These are phyloP conservation scores for Rhizoglyphus robini DNA, from an alignment of 1,140 invertebrate species.

Conservation along the genomic window DNA sequence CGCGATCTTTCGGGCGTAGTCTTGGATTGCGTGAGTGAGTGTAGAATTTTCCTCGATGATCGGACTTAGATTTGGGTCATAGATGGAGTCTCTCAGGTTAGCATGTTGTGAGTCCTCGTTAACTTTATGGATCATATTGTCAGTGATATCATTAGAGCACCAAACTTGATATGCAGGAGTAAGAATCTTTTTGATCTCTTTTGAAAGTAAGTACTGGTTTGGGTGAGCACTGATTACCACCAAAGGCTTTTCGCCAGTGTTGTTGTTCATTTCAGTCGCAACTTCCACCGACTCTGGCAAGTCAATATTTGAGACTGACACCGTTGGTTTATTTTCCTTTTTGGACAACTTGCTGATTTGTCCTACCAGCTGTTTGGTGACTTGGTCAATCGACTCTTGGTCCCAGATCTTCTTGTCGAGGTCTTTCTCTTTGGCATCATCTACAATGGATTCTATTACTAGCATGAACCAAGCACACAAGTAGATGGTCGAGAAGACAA, in stretches of 20 bases:
- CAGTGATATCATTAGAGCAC: constrained; percentile 30
- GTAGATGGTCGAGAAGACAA: constrained; percentile 2
- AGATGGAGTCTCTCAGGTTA: background rate
- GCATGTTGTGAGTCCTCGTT: background rate
- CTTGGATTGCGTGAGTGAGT: constrained; percentile 19
- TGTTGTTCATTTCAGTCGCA: constrained; percentile 5
- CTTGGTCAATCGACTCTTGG: background rate
- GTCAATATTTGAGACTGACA: background rate
- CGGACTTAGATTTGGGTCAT: constrained; percentile 22
- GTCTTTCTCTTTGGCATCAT: background rate
- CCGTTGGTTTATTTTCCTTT: too few species aligned
- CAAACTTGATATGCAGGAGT: constrained; percentile 30
- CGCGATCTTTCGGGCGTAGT: constrained; percentile 15
- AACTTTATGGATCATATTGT: background rate
- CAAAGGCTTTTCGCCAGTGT: constrained; percentile 17
- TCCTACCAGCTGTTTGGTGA: background rate
- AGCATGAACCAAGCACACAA: background rate
- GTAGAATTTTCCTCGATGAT: constrained; percentile 25
- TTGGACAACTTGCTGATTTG: background rate
- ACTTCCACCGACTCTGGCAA: background rate
- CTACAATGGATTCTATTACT: background rate
- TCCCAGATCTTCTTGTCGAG: constrained; percentile 7
- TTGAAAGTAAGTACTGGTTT: constrained; percentile 23
- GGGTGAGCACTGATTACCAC: constrained; percentile 29
- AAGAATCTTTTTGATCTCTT: constrained; percentile 27